Evolutionary conservation across 2,797 vertebrate species (phyloP), one percentile per base, ranked within the genome.

Genomic region (Acanthurus lineatus): DNA sequence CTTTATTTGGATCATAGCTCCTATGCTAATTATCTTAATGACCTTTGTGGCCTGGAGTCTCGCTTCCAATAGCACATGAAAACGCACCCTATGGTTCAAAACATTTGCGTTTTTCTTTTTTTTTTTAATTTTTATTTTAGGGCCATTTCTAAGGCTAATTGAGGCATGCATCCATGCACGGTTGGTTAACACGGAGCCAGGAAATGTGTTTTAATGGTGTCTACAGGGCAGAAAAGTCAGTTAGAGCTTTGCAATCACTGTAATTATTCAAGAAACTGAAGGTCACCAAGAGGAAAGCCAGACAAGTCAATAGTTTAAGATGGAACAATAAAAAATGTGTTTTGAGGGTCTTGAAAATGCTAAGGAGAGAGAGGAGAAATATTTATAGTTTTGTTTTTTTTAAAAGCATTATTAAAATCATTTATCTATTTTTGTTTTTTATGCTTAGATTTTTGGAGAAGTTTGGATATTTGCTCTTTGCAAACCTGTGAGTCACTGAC

Each of bases 261-360:
- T 89, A 86, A 93, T 93, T 93, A 92, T 79, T 69, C 59, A 82
- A 66, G 22, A 75, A 82, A 84, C 69, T 60, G 78, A 89, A 91
- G 89, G 88, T 91, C 88, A 90, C 57, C 40, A 42, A 69, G 52
- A 74, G 59, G 67, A 47, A 82, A 59, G 63, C 57, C 25, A 32
- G 40, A 71, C 17, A 17, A 49, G 63, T 32, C 44, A 63, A 56
- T 40, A 28, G 40, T 75, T 73, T 28, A 38, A 1, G 19, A n/a
- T 28, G 28, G 51, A 84, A 75, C 38, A 32, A 74, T 14, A 38
- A 35, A 77, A 75, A 61, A 8, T 1, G 0, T 56, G 0, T 28
- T 73, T 61, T 80, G 51, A 28, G 59, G 9, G 16, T 3, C 4
- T 9, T 53, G 15, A 70, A 56, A 42, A 28, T 20, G 22, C 35